Conservation (phyloP, 2,797 vertebrate species). For the Pseudocheirus occidentalis region DNA sequence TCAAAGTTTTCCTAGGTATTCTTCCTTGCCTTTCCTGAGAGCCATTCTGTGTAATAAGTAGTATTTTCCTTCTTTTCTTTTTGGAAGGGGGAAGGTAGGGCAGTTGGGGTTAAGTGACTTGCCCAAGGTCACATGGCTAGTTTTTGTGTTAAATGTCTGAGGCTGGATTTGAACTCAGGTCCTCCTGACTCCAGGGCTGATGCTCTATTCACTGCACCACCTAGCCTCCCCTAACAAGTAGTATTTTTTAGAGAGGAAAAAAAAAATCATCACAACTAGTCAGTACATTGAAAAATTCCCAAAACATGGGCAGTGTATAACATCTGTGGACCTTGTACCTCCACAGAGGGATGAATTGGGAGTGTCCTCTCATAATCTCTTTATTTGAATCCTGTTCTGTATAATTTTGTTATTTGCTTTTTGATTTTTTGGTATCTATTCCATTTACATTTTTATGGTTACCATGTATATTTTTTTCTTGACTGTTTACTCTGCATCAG, state of each 20-base stretch:
- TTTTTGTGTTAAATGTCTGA: too few species aligned
- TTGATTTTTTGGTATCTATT: neutral
- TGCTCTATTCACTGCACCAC: too few species aligned
- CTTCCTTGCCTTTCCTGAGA: too few species aligned
- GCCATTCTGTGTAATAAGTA: too few species aligned
- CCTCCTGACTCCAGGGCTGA: too few species aligned
- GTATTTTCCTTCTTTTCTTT: too few species aligned
- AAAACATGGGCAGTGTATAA: neutral
- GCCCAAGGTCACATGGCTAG: too few species aligned
- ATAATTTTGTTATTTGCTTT: neutral
- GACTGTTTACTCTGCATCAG: neutral
- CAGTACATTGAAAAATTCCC: neutral
- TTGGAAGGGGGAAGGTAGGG: too few species aligned
- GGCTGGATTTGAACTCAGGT: too few species aligned
- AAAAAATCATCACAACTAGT: neutral
- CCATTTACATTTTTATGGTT: neutral
- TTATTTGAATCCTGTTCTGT: neutral
- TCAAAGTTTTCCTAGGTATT: too few species aligned
- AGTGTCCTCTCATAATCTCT: neutral
- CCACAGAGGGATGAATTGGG: neutral
- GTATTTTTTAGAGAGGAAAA: neutral
- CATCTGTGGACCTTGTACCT: neutral
- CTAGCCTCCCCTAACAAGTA: too few species aligned
- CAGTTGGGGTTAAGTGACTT: too few species aligned
- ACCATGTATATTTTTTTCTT: neutral